These are phyloP conservation scores for Ochropacha duplaris DNA, from an alignment of 2,888 invertebrate species.

Conservation along the genomic window DNA sequence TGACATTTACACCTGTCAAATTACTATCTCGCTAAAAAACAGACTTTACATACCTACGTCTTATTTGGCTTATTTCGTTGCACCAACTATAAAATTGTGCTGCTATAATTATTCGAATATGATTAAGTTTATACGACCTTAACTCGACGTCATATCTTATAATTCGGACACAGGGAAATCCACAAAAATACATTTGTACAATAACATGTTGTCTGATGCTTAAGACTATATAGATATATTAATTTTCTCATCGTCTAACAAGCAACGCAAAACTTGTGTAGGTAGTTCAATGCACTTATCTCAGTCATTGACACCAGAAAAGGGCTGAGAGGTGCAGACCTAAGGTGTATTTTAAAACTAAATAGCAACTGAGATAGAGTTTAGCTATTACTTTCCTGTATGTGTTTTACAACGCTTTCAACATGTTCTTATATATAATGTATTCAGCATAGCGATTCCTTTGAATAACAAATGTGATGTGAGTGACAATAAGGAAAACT, in stretches of 20 bases:
- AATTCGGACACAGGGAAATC: background rate
- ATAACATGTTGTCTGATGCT: background rate
- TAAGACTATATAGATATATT: background rate
- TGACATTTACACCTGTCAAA: too few relatives aligned
- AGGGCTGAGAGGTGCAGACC: conserved; percentile 17
- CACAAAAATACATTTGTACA: background rate
- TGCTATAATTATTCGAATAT: too few relatives aligned
- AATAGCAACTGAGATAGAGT: background rate
- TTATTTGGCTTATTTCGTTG: too few relatives aligned
- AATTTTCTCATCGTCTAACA: background rate
- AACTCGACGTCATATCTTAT: background rate
- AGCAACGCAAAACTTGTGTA: conserved; percentile 4
- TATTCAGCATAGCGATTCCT: background rate
- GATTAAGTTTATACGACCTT: too few relatives aligned
- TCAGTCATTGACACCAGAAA: conserved; percentile 25
- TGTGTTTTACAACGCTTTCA: background rate
- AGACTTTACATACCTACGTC: too few relatives aligned
- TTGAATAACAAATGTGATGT: background rate
- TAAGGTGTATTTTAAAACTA: background rate
- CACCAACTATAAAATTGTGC: too few relatives aligned
- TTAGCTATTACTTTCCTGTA: background rate
- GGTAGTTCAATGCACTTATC: conserved; percentile 21
- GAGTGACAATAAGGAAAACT: background rate
- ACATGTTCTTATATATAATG: background rate
- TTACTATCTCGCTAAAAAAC: too few relatives aligned